phyloP scores from a whole-genome alignment of 2,113 vertebrate genomes.

The Perca flavescens region DNA sequence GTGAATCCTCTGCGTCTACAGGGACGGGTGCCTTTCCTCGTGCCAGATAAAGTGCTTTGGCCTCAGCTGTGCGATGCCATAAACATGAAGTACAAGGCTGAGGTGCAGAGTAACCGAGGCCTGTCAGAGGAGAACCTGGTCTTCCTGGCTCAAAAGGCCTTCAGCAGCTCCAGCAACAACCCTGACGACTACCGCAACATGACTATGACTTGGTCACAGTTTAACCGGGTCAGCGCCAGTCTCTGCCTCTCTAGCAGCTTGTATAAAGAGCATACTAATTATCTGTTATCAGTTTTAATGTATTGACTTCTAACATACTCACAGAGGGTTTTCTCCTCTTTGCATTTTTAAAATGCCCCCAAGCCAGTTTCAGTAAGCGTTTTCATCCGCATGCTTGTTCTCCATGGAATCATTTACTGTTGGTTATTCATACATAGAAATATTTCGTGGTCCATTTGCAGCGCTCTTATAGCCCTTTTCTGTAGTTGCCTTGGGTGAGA shows the following conservation, averaged over 20 bases:
- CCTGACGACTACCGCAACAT: slow-evolving; percentile 92
- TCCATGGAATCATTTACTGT: slow-evolving; percentile 11
- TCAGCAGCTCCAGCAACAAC: slow-evolving; percentile 91
- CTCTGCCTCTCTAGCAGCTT: background rate
- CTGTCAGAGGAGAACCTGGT: slow-evolving; percentile 95
- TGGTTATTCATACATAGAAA: slow-evolving; percentile 50
- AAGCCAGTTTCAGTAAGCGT: slow-evolving; percentile 26
- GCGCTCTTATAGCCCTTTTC: slow-evolving; percentile 15
- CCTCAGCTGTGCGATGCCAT: slow-evolving; percentile 95
- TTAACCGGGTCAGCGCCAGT: slow-evolving; percentile 88
- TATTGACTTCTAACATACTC: slow-evolving; percentile 7
- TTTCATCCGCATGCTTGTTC: slow-evolving; percentile 7
- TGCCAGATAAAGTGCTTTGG: slow-evolving; percentile 95
- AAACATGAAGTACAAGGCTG: slow-evolving; percentile 98
- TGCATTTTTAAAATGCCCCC: slow-evolving; percentile 24
- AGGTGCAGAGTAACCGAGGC: slow-evolving; percentile 94
- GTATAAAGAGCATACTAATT: background rate
- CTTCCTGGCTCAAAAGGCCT: slow-evolving; percentile 96
- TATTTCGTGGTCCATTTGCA: slow-evolving; percentile 59
- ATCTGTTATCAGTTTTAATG: background rate
- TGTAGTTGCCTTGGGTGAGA: slow-evolving; percentile 30
- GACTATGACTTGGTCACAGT: slow-evolving; percentile 98
- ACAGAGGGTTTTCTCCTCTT: background rate
- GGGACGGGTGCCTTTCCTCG: slow-evolving; percentile 95
- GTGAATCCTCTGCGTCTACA: slow-evolving; percentile 56